Evolutionary conservation across 2,888 invertebrate species (phyloP).

Genomic region (Agriopis leucophaearia): DNA sequence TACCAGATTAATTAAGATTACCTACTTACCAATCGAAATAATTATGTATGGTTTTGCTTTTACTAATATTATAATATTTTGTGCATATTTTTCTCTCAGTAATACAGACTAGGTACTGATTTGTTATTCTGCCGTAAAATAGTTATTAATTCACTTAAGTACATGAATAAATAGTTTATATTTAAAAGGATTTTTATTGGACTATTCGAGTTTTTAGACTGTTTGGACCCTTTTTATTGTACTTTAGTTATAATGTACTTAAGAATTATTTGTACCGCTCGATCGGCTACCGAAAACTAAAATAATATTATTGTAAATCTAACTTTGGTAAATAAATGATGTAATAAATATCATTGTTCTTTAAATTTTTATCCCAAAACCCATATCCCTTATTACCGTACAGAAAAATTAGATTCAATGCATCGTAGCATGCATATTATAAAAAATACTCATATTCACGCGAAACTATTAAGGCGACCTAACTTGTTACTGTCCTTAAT

Average conservation of each 20-base stretch:
- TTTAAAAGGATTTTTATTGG: not conserved
- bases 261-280: conserved; percentile 32
- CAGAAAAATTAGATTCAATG: too few species aligned
- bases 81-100: not conserved
- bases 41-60: conserved; percentile 43
- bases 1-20: conserved; percentile 56
- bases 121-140: not conserved
- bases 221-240: conserved; percentile 5
- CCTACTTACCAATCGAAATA: conserved; percentile 43
- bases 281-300: conserved; percentile 40
- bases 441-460: too few species aligned
- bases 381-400: too few species aligned
- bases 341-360: conserved; percentile 30
- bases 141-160: conserved; percentile 3
- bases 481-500: too few species aligned
- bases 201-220: conserved; percentile 7
- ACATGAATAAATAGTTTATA: not conserved
- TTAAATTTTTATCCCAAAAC: not conserved
- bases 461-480: too few species aligned
- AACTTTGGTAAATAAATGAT: conserved; percentile 45
- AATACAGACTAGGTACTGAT: not conserved
- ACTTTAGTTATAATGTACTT: conserved; percentile 10
- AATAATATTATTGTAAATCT: conserved; percentile 53
- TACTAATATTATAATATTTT: conserved; percentile 41
- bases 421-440: too few species aligned